phyloP scores from a whole-genome alignment of 1,140 invertebrate genomes.

The Procambarus clarkii region DNA sequence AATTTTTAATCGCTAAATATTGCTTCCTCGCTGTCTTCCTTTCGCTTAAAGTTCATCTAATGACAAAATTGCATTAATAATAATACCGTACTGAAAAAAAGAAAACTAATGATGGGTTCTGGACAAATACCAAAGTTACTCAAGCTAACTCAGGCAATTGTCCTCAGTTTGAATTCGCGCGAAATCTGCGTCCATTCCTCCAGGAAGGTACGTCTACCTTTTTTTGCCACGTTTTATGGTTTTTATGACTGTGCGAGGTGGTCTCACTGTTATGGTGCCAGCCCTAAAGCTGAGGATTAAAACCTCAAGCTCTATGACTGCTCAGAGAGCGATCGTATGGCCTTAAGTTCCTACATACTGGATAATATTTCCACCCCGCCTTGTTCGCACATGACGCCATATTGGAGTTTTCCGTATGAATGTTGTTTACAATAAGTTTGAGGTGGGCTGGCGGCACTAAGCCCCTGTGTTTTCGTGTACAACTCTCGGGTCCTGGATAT shows the following conservation, averaged over 20 bases:
- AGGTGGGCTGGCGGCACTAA: conserved; percentile 18
- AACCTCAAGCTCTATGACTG: conserved; percentile 24
- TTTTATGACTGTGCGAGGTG: conserved; percentile 62
- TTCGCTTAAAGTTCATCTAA: no score
- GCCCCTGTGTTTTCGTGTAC: conserved; percentile 39
- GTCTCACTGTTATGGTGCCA: conserved; percentile 49
- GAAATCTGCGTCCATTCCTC: conserved; percentile 65
- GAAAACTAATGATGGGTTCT: not conserved
- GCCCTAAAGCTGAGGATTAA: conserved; percentile 55
- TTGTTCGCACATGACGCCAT: conserved; percentile 56
- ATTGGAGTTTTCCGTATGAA: conserved; percentile 52
- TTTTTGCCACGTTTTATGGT: conserved; percentile 61
- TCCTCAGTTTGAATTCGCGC: conserved; percentile 68
- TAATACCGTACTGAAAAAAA: no score
- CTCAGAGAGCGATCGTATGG: conserved; percentile 5
- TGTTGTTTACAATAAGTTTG: conserved; percentile 43
- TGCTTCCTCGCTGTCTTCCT: not conserved
- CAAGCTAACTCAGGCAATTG: conserved; percentile 57
- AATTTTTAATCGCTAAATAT: not conserved
- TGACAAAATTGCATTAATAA: no score
- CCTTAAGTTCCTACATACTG: conserved; percentile 23
- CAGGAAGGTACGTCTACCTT: conserved; percentile 63
- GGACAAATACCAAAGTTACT: not conserved
- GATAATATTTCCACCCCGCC: conserved; percentile 41
- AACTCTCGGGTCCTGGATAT: conserved; percentile 42